Evolutionary conservation across 1,140 invertebrate genomes (phyloP), one percentile per base, ranked within the genome.

Genomic region (Ephestia elutella): DNA sequence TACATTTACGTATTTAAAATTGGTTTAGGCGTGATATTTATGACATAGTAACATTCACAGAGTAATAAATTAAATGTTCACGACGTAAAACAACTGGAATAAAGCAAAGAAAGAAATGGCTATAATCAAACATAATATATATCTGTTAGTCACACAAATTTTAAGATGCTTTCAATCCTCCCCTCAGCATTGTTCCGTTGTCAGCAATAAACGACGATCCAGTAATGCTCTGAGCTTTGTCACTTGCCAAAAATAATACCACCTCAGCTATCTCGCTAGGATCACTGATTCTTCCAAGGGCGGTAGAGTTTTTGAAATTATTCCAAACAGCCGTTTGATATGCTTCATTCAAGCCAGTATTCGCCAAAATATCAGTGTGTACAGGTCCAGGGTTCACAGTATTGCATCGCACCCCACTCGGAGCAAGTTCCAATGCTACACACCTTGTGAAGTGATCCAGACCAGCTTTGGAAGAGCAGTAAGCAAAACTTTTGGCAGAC

Each of bases 221-320:
- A 21, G 95, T 96, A 10, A 94, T 94, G 70, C 94, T 96, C 60
- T 91, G 93, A 5, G 95, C 90, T 66, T 91, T 91, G 55, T 93
- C 92, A 38, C 93, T 95, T 4, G 96, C 95, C 19, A 97, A 82
- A 80, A 95, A 96, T 20, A 93, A 92, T 63, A 96, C 95, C 0
- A 93, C 82, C 49, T 90, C 90, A 0, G 95, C 95, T 4, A 96
- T 93, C 89, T 97, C 96, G 3, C 90, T 83, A 1, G 91, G 81
- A 56, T 92, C 79, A 17, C 94, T 94, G 3, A 93, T 86, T 56
- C 95, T 90, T 17, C 94, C 94, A 8, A 97, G 74, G 0, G 94
- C 91, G 15, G 65, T 65, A 11, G 49, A 59, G 51, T 60, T 61
- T 28, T 51, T 20, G 13, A 71, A 3, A 15, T 20, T 67, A 21